Conservation (phyloP, 2,888 invertebrate genomes). For the Sesia bembeciformis region DNA sequence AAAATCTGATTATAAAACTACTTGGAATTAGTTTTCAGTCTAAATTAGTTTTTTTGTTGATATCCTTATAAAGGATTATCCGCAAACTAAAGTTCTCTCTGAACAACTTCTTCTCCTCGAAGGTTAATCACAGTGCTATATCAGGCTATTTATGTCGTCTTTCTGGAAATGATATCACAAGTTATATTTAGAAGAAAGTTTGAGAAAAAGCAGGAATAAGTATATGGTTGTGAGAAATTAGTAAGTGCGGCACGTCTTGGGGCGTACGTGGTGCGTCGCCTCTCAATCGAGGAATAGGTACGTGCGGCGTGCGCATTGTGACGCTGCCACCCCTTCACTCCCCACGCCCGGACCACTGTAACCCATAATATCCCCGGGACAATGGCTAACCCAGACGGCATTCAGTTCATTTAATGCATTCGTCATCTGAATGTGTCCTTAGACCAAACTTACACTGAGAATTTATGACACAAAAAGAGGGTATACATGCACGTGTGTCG, state of each 20-base stretch:
- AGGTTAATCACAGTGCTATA: not conserved
- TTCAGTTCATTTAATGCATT: constrained; percentile 4
- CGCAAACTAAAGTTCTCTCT: not conserved
- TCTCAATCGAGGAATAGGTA: constrained; percentile 21
- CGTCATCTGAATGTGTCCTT: constrained; percentile 5
- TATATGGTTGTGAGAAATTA: constrained; percentile 25
- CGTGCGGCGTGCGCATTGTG: not conserved
- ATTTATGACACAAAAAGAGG: not conserved
- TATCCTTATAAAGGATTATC: not conserved
- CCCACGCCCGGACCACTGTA: constrained; percentile 4
- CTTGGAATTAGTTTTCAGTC: too few species aligned
- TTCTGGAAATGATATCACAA: not conserved
- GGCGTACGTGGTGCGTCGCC: constrained; percentile 32
- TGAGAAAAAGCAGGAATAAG: constrained; percentile 31
- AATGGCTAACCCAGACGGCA: constrained; percentile 2
- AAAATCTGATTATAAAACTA: too few species aligned
- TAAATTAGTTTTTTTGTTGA: too few species aligned
- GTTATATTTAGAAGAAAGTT: constrained; percentile 41
- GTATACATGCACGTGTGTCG: not conserved
- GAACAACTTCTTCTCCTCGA: not conserved
- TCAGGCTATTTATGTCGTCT: not conserved
- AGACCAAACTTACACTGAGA: not conserved
- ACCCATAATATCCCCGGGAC: constrained; percentile 3
- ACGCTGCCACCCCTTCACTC: not conserved
- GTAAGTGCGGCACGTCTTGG: constrained; percentile 37